These are phyloP conservation scores for Microtus richardsoni DNA, from an alignment of 2,113 vertebrate genomes.

Conservation along the genomic window DNA sequence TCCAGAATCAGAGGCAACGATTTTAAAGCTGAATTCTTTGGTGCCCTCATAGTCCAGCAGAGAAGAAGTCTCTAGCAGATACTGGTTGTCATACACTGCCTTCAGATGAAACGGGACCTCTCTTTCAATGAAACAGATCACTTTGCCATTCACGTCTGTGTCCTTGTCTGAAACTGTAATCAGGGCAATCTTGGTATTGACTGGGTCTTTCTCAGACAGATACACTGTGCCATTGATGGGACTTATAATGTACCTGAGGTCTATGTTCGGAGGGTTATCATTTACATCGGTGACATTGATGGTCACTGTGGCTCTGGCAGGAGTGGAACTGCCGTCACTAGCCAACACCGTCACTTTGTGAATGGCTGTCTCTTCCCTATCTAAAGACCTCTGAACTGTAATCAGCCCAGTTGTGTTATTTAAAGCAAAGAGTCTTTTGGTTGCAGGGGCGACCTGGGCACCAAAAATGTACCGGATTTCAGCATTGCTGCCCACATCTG, in stretches of 20 bases:
- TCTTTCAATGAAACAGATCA: constrained; percentile 99
- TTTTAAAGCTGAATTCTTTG: constrained; percentile 99
- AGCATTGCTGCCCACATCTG: constrained; percentile 97
- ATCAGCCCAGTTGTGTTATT: constrained; percentile 96
- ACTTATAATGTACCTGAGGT: constrained; percentile 99
- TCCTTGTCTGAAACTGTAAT: constrained; percentile 99
- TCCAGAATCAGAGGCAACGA: constrained; percentile 98
- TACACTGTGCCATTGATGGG: constrained; percentile 99
- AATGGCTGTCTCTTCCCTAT: constrained; percentile 97
- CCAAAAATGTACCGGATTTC: constrained; percentile 98
- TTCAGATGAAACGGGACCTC: constrained; percentile 98
- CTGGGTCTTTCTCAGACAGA: constrained; percentile 98
- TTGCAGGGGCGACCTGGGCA: constrained; percentile 95
- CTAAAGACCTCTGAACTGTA: constrained; percentile 96
- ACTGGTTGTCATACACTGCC: constrained; percentile 99
- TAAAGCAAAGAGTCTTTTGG: constrained; percentile 98
- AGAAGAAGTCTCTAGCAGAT: constrained; percentile 97
- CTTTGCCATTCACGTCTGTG: constrained; percentile 99
- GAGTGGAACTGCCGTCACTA: constrained; percentile 97
- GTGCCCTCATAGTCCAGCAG: constrained; percentile 98
- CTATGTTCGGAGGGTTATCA: constrained; percentile 99
- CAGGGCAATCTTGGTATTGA: constrained; percentile 99
- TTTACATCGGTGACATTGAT: constrained; percentile 99
- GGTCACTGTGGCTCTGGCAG: constrained; percentile 95
- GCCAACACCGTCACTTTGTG: constrained; percentile 98